phyloP scores from a whole-genome alignment of 2,888 invertebrate species.

The Lumbricus terrestris region DNA sequence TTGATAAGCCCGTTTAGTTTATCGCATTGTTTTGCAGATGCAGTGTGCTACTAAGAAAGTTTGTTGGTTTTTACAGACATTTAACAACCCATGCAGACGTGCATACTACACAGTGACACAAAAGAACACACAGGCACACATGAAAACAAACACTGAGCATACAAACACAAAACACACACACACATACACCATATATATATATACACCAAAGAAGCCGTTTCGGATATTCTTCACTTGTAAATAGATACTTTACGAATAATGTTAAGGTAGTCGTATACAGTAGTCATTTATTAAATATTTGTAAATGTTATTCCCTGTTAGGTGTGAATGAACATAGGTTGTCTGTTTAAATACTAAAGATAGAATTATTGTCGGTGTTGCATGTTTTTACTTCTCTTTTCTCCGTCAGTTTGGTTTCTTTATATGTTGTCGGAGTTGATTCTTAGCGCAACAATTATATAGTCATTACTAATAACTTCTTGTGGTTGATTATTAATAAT shows the following conservation, averaged over 20 bases:
- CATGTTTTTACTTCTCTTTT: not conserved
- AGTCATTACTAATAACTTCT: not conserved
- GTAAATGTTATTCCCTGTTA: conserved; percentile 11
- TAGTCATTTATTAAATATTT: not conserved
- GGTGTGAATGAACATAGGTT: conserved; percentile 13
- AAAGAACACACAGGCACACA: not conserved
- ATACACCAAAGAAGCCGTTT: not conserved
- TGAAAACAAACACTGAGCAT: not conserved
- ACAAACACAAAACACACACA: not conserved
- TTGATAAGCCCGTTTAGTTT: not conserved
- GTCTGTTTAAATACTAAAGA: conserved; percentile 4
- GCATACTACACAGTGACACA: not conserved
- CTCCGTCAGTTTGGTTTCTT: conserved; percentile 13
- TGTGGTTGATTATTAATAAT: not conserved
- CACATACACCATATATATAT: not conserved
- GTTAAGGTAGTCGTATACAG: not conserved
- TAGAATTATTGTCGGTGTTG: not conserved
- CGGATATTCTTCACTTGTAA: not conserved
- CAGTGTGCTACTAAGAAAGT: not conserved
- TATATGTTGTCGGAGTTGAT: conserved; percentile 12
- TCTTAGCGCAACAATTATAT: conserved; percentile 3
- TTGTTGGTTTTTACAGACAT: not conserved
- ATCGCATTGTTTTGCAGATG: not conserved
- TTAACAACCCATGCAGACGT: not conserved
- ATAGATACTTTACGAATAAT: not conserved